A percentile compares a stretch with the other conserved stretches of the same genome.
These are phyloP conservation scores for Mionectes macconnelli DNA, from an alignment of 2,113 vertebrate species.

Conservation along the genomic window DNA sequence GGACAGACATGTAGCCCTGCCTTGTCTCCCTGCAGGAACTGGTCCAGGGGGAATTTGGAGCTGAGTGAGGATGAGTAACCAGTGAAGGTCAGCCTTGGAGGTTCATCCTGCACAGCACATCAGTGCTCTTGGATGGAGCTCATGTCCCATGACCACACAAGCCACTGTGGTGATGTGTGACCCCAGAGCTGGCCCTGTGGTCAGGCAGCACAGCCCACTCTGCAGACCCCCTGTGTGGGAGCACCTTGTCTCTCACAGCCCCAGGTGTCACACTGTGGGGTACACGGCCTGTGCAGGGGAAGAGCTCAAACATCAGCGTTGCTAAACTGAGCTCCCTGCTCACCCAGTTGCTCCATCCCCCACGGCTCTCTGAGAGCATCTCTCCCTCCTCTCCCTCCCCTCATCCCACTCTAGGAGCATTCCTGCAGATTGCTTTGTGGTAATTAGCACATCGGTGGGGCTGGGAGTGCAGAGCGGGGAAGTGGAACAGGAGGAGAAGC, in stretches of 20 bases:
- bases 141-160: not conserved
- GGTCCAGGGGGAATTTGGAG: not conserved
- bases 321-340: not conserved
- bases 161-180: not conserved
- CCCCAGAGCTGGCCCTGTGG: not conserved
- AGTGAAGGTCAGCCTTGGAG: not conserved
- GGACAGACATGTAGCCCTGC: accelerated
- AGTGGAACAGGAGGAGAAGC: conserved; percentile 60
- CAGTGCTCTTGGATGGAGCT: not conserved
- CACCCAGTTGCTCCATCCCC: not conserved
- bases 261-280: accelerated
- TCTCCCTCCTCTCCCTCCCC: not conserved
- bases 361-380: not conserved
- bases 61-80: not conserved
- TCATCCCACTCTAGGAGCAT: not conserved
- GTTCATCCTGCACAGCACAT: not conserved
- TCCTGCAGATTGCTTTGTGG: conserved; percentile 38
- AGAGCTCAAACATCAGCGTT: not conserved
- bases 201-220: not conserved
- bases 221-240: accelerated
- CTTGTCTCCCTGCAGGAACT: not conserved
- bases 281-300: not conserved
- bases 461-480: not conserved
- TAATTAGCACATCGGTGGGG: conserved; percentile 37
- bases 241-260: not conserved